phyloP scores from a whole-genome alignment of 2,888 invertebrate genomes.

The Formica aserva region DNA sequence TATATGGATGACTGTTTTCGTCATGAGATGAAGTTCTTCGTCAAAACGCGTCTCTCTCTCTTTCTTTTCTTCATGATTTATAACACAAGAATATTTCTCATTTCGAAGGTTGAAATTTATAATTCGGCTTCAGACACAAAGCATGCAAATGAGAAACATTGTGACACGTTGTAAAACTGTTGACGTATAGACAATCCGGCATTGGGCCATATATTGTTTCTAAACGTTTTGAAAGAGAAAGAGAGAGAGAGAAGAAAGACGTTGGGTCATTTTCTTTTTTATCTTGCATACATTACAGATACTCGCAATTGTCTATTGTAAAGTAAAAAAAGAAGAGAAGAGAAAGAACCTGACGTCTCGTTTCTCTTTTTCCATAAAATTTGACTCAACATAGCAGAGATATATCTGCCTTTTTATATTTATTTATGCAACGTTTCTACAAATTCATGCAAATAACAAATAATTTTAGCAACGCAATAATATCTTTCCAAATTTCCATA shows the following conservation, averaged over 20 bases:
- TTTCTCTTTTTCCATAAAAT: neutral
- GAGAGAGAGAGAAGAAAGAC: neutral
- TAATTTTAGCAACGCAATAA: neutral
- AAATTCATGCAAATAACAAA: neutral
- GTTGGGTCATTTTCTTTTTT: neutral
- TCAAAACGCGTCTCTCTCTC: too few relatives aligned
- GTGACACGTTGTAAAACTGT: neutral
- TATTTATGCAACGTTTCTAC: neutral
- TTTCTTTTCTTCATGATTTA: neutral
- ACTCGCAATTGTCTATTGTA: neutral
- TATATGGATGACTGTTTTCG: neutral
- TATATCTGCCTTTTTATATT: neutral
- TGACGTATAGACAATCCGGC: neutral
- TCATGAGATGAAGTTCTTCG: neutral
- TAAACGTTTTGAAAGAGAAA: neutral
- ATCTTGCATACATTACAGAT: neutral
- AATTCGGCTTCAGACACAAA: neutral
- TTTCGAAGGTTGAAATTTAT: neutral
- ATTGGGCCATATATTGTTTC: neutral
- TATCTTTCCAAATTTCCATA: neutral
- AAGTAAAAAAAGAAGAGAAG: neutral
- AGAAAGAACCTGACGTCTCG: neutral
- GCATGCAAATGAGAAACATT: neutral
- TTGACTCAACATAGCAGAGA: neutral
- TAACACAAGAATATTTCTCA: neutral